A percentile compares a stretch with the other conserved stretches of the same genome.
Conservation (phyloP, 2,113 vertebrate genomes). For the Nannobrachium achirus region DNA sequence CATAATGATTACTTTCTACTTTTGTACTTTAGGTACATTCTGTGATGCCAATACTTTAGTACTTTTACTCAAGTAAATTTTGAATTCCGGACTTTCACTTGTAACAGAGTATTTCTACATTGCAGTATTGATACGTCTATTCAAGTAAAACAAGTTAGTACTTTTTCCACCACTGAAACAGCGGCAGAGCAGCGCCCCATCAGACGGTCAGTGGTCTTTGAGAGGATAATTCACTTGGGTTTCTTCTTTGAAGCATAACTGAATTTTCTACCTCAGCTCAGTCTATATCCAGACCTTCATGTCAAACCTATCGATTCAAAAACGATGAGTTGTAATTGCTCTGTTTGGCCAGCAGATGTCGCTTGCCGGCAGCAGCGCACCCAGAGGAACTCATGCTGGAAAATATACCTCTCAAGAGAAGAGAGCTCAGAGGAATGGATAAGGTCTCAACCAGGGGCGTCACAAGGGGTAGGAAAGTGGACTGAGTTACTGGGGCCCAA, state of each 20-base stretch:
- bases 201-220: background rate
- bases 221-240: background rate
- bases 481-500: too few relatives aligned
- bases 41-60: too few relatives aligned
- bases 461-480: too few relatives aligned
- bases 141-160: too few relatives aligned
- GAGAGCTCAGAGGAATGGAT: slow-evolving; percentile 46
- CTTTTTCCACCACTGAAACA: too few relatives aligned
- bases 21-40: too few relatives aligned
- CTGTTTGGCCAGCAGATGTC: slow-evolving; percentile 66
- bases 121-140: too few relatives aligned
- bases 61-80: too few relatives aligned
- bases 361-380: slow-evolving; percentile 56
- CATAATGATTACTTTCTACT: too few relatives aligned
- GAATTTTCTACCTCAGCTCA: background rate
- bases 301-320: slow-evolving; percentile 20
- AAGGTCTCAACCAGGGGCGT: slow-evolving; percentile 40
- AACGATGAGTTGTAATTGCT: slow-evolving; percentile 51
- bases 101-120: too few relatives aligned
- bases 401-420: slow-evolving; percentile 40
- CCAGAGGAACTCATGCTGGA: slow-evolving; percentile 63
- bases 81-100: too few relatives aligned
- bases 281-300: background rate
- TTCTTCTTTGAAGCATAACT: slow-evolving; percentile 11
- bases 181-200: too few relatives aligned